Evolutionary conservation across 2,888 invertebrate genomes (phyloP), one percentile per base, ranked within the genome.

Genomic region (Graphium colonna): DNA sequence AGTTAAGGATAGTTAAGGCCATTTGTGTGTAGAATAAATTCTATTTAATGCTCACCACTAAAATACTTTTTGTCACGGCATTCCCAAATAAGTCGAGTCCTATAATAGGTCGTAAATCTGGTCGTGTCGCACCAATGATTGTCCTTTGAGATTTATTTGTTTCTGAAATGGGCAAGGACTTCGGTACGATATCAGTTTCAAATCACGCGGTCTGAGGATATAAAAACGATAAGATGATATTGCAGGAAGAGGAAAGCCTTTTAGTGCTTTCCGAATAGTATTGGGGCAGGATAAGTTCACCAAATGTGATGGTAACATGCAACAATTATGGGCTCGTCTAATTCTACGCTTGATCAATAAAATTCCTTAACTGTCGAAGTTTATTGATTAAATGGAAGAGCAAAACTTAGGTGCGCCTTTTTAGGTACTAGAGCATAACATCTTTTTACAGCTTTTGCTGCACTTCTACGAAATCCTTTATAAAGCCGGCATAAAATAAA

Each of bases 151-250:
- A 75, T 76, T 77, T 76, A 72, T 75, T 67, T 67, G 75, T 74
- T 71, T 68, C 71, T 70, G 61, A 65, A 73, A 76, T 78, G 68
- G 66, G 71, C 53, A 68, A 67, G 72, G 72, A 74, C 75, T 77
- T 78, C 72, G 77, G 73, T 75, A 62, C 77, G 76, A 76, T 76
- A 71, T 64, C 65, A 65, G 65, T 69, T 68, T 65, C 60, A 71
- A 73, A 73, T 66, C 67, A 73, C 71, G 67, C 73, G 71, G 74
- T 73, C 73, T 69, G 72, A 65, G 71, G 71, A 70, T 74, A 85
- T 79, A 84, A 85, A 82, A 77, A 83, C 82, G 87, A 88, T 88
- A 88, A 87, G 82, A 71, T 62, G 58, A 66, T 67, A 75, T 75
- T 72, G 75, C 55, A 75, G 76, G 68, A 68, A 67, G 68, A 70